phyloP scores from a whole-genome alignment of 2,888 invertebrate genomes.

The Morinoia aosen region DNA sequence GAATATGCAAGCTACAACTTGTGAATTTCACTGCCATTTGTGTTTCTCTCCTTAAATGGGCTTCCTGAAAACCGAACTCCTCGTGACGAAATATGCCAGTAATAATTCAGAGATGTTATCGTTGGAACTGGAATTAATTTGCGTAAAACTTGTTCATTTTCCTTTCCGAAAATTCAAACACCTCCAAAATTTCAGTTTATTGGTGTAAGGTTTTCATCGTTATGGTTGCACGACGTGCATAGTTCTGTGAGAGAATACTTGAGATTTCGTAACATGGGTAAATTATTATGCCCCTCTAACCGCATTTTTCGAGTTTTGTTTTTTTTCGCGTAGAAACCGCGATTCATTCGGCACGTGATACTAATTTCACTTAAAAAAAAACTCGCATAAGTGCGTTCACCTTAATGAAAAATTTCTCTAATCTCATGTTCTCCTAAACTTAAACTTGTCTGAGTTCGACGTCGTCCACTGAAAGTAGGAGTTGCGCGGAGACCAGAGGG shows the following conservation, averaged over 20 bases:
- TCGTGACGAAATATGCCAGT: not conserved
- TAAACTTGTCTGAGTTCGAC: not conserved
- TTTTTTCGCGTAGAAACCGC: not conserved
- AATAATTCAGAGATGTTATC: not conserved
- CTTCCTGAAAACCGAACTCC: not conserved
- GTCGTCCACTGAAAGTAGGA: not conserved
- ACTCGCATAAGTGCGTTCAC: too few relatives aligned
- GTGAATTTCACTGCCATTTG: not conserved
- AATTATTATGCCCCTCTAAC: not conserved
- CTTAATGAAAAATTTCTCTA: not conserved
- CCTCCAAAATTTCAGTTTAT: not conserved
- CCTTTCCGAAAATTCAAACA: not conserved
- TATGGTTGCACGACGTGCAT: not conserved
- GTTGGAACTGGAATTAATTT: not conserved
- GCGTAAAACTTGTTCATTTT: not conserved
- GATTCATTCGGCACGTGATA: not conserved
- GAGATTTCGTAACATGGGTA: not conserved
- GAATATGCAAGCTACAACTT: not conserved
- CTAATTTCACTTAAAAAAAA: not conserved
- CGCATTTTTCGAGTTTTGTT: not conserved
- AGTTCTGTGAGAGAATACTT: not conserved
- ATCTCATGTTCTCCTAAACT: not conserved
- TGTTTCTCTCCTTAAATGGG: slow-evolving; percentile 4
- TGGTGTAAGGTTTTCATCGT: not conserved
- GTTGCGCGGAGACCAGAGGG: not conserved